Evolutionary conservation across 2,797 vertebrate genomes (phyloP).

Genomic region (Gallinago nigripennis): DNA sequence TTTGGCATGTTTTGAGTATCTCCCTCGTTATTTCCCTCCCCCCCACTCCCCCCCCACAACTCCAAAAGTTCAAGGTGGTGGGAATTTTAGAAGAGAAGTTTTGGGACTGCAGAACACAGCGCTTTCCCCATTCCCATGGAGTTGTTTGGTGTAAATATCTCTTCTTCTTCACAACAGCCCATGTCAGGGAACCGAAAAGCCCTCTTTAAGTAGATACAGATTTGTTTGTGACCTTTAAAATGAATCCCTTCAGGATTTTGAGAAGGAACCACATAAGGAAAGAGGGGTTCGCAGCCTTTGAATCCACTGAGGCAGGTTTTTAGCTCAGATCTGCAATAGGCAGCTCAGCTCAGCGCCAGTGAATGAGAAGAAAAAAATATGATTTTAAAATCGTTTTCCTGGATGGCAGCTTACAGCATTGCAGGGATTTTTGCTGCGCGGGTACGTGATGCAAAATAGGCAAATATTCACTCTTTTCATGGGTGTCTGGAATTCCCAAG

Average conservation of each 20-base stretch:
- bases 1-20: neutral
- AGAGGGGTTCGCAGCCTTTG: neutral
- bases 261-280: neutral
- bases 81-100: neutral
- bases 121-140: accelerated
- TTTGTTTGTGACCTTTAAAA: neutral
- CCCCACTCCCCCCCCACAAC: too few species aligned
- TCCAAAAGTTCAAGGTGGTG: neutral
- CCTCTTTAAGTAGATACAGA: neutral
- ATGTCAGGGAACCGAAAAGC: neutral
- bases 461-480: accelerated
- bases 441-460: accelerated
- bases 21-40: too few species aligned
- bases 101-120: neutral
- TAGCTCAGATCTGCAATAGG: neutral
- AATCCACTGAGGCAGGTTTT: accelerated
- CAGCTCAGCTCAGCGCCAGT: neutral
- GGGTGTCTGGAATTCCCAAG: neutral
- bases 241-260: neutral
- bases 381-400: too few species aligned
- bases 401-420: neutral
- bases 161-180: neutral
- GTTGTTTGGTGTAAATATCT: neutral
- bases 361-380: accelerated
- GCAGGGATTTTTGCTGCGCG: accelerated